phyloP scores from a whole-genome alignment of 2,888 invertebrate genomes.

The Ceratothoa steindachneri region DNA sequence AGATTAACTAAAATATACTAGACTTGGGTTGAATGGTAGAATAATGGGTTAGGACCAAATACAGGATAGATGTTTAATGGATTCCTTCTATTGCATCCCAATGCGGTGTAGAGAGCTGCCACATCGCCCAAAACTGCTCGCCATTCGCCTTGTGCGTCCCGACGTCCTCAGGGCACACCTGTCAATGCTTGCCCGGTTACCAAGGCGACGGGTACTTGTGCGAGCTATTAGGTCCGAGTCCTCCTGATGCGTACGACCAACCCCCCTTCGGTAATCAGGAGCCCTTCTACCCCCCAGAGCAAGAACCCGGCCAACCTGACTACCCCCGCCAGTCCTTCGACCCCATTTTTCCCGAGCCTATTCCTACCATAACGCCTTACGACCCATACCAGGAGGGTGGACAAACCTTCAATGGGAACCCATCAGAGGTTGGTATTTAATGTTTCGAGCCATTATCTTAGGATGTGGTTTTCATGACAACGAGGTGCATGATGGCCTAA shows the following conservation, averaged over 20 bases:
- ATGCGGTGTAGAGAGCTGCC: conserved; percentile 54
- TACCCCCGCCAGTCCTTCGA: background rate
- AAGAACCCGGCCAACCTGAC: background rate
- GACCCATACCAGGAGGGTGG: background rate
- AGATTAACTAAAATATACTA: too few relatives aligned
- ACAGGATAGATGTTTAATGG: too few relatives aligned
- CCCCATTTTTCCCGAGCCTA: background rate
- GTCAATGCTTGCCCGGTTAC: conserved; percentile 58
- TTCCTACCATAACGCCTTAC: conserved; percentile 3
- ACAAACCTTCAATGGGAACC: background rate
- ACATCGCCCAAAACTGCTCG: conserved; percentile 61
- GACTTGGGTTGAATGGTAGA: too few relatives aligned
- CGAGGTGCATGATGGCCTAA: too few relatives aligned
- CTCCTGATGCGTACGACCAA: background rate
- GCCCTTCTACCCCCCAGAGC: background rate
- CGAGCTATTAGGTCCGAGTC: conserved; percentile 17
- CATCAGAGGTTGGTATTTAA: background rate
- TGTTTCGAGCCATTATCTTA: too few relatives aligned
- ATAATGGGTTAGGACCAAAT: too few relatives aligned
- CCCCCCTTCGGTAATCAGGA: background rate
- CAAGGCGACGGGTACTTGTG: conserved; percentile 58
- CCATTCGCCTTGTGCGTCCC: conserved; percentile 56
- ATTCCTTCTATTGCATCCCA: too few relatives aligned
- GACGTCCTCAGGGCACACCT: conserved; percentile 52
- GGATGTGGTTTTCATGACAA: too few relatives aligned